A percentile compares a stretch with the other conserved stretches of the same genome.
Conservation (phyloP, 2,113 vertebrate genomes). For the Pomatostomus ruficeps region DNA sequence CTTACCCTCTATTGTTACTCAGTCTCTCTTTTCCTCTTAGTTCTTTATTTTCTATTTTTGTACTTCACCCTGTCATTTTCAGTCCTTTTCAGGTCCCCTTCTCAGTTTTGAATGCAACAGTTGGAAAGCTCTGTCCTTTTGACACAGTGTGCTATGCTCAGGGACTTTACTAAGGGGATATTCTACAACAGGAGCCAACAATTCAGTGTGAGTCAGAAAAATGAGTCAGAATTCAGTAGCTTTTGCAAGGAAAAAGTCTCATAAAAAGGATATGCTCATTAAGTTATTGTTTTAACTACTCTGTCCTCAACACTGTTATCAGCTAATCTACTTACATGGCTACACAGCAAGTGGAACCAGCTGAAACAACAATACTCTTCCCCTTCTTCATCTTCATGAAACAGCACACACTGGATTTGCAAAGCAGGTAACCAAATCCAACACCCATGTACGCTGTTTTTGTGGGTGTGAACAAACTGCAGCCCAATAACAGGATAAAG, state of each 20-base stretch:
- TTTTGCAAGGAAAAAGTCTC: neutral
- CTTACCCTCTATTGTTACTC: constrained; percentile 19
- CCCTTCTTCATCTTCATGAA: neutral
- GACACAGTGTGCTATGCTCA: rapidly evolving
- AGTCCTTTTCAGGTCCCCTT: constrained; percentile 21
- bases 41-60: constrained; percentile 40
- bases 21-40: constrained; percentile 18
- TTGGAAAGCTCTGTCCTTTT: neutral
- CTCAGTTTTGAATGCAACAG: neutral
- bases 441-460: neutral
- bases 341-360: constrained; percentile 14
- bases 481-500: neutral
- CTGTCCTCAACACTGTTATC: neutral
- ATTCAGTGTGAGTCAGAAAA: neutral
- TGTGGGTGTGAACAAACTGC: neutral
- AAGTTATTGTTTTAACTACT: constrained; percentile 12
- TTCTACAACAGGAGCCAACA: neutral
- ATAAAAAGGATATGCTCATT: neutral
- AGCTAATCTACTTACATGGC: neutral
- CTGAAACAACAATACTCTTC: constrained; percentile 55
- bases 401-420: neutral
- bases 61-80: constrained; percentile 46
- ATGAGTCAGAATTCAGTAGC: neutral
- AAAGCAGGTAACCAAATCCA: constrained; percentile 31
- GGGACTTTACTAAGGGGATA: neutral